Conservation (phyloP, 2,113 vertebrate species). For the Meleagris gallopavo region DNA sequence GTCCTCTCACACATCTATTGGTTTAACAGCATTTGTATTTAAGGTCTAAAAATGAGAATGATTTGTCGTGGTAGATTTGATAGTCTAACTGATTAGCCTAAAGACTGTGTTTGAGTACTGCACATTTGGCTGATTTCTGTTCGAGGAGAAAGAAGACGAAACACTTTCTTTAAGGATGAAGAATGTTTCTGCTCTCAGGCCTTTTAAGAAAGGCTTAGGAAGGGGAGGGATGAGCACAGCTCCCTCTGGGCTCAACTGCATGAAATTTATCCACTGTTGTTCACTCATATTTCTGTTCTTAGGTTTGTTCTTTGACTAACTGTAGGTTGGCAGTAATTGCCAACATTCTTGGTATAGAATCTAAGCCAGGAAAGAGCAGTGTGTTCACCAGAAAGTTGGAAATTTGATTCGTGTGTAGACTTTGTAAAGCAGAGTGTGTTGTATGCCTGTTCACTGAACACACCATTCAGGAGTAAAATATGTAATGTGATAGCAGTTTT, state of each 20-base stretch:
- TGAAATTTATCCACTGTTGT: background rate
- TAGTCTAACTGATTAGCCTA: constrained; percentile 17
- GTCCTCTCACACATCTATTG: background rate
- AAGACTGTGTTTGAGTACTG: background rate
- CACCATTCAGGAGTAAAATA: background rate
- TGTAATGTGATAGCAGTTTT: background rate
- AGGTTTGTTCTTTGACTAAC: background rate
- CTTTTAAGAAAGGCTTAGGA: background rate
- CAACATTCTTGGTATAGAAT: background rate
- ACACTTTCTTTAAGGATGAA: background rate
- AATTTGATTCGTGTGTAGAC: background rate
- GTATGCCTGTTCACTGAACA: background rate
- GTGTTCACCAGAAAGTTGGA: background rate
- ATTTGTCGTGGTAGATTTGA: background rate
- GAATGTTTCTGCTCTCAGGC: background rate
- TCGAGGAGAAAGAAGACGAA: background rate
- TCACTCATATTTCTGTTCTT: background rate
- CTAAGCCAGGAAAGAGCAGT: background rate
- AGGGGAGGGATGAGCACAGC: background rate
- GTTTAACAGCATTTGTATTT: background rate
- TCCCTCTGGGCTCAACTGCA: background rate
- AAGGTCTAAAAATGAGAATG: background rate
- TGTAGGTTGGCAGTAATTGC: background rate
- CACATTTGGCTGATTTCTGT: background rate
- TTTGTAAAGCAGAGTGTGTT: background rate